These are phyloP conservation scores for Remorina albescens DNA, from an alignment of 2,797 vertebrate genomes.

Conservation along the genomic window DNA sequence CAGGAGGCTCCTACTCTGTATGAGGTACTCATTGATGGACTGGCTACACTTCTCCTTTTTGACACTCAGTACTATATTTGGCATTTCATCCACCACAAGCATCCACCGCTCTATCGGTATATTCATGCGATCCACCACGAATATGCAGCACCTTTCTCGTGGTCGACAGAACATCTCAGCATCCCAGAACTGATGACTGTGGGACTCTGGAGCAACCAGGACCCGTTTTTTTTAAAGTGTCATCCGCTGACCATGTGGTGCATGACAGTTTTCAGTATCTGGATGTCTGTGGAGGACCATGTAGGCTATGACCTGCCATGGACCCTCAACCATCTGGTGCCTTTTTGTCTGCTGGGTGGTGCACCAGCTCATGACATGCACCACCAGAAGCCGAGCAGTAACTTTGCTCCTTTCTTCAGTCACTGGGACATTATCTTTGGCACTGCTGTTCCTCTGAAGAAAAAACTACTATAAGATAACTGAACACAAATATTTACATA, in stretches of 20 bases:
- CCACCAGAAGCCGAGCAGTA: constrained; percentile 83
- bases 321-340: constrained; percentile 79
- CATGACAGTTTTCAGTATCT: constrained; percentile 81
- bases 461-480: constrained; percentile 9
- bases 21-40: constrained; percentile 69
- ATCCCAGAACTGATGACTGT: constrained; percentile 82
- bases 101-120: constrained; percentile 79
- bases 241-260: constrained; percentile 82
- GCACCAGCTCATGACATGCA: constrained; percentile 85
- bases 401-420: constrained; percentile 86
- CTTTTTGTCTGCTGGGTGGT: constrained; percentile 82
- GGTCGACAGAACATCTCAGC: constrained; percentile 83
- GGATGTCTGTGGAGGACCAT: constrained; percentile 87
- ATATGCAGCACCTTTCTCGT: constrained; percentile 82
- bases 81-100: constrained; percentile 83
- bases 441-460: constrained; percentile 63
- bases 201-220: constrained; percentile 83
- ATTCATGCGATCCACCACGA: constrained; percentile 85
- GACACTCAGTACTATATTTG: constrained; percentile 84
- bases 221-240: constrained; percentile 79
- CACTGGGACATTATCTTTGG: constrained; percentile 86
- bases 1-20: constrained; percentile 68
- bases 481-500: constrained; percentile 26
- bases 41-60: constrained; percentile 81
- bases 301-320: constrained; percentile 85